These are phyloP conservation scores for Drosophila parabipectinata DNA, from an alignment of 1,140 invertebrate species.

Conservation along the genomic window DNA sequence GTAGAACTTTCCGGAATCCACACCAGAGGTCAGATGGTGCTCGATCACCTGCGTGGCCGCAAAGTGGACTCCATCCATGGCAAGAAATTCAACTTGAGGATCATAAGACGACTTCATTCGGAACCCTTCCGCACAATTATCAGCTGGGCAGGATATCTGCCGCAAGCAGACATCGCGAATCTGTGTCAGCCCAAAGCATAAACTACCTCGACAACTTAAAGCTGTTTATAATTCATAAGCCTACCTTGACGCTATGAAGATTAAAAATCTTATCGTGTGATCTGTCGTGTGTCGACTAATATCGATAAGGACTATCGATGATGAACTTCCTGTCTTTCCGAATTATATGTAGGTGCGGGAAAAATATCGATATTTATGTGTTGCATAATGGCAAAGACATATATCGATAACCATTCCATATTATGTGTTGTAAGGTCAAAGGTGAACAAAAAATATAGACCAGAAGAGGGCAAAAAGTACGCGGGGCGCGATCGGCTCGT, in stretches of 20 bases:
- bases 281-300: background rate
- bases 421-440: too few species aligned
- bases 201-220: background rate
- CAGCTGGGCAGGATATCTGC: conserved; percentile 45
- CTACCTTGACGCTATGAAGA: background rate
- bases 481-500: too few species aligned
- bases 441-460: too few species aligned
- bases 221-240: background rate
- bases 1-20: conserved; percentile 52
- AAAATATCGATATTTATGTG: too few species aligned
- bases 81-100: conserved; percentile 31
- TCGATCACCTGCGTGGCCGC: conserved; percentile 53
- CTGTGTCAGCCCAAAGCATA: background rate
- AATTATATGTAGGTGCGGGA: too few species aligned
- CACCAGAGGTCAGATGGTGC: conserved; percentile 69
- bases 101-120: conserved; percentile 38
- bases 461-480: too few species aligned
- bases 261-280: background rate
- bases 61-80: conserved; percentile 36
- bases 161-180: conserved; percentile 7
- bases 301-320: background rate
- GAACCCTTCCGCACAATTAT: conserved; percentile 50
- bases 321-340: too few species aligned
- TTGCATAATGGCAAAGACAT: too few species aligned
- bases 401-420: too few species aligned